Conservation (phyloP, 2,113 vertebrate genomes). For the Fukomys damarensis region DNA sequence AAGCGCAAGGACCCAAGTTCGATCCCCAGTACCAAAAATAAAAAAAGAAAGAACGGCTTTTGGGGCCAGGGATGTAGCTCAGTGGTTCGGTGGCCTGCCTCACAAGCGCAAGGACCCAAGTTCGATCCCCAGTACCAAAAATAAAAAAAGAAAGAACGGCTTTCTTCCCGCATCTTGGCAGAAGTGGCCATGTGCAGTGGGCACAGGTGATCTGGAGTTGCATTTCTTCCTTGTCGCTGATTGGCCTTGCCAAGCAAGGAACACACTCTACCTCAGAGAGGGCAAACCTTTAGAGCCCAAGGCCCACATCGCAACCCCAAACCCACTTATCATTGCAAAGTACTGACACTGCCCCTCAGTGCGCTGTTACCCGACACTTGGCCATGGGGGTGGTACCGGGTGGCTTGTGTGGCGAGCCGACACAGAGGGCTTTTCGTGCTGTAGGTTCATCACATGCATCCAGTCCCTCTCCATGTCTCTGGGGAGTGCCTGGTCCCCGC, state of each 20-base stretch:
- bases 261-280: neutral
- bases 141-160: too few relatives aligned
- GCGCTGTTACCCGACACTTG: neutral
- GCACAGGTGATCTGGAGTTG: neutral
- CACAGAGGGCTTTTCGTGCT: neutral
- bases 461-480: neutral
- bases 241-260: neutral
- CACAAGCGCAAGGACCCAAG: too few relatives aligned
- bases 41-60: too few relatives aligned
- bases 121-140: too few relatives aligned
- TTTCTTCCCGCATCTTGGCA: too few relatives aligned
- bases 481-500: rapidly evolving
- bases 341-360: neutral
- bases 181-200: neutral
- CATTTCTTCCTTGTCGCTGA: neutral
- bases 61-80: too few relatives aligned
- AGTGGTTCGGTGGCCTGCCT: too few relatives aligned
- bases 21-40: too few relatives aligned
- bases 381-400: neutral
- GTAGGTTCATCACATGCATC: neutral
- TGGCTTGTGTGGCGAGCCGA: neutral
- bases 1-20: too few relatives aligned
- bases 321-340: neutral
- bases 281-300: neutral
- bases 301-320: neutral